Base-by-base conservation (phyloP, 2,888 invertebrate species). In the Chrysina gloriosa region DNA sequence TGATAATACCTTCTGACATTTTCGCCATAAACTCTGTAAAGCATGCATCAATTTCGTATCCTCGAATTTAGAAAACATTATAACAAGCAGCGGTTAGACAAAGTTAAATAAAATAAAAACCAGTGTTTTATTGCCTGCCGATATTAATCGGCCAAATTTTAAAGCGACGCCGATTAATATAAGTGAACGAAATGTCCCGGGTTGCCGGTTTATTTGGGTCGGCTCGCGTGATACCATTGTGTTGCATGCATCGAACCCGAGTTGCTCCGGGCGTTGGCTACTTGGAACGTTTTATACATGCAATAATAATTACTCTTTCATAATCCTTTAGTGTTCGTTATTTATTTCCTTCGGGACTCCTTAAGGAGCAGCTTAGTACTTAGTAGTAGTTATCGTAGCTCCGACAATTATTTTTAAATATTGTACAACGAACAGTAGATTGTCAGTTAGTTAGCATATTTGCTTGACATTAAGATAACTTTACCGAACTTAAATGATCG, bases 211-310 rank as follows among this genome's bases (percentile, higher is more conserved):
- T 61, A 61, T 61, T 61, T 61, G 42, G 58, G 58, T 61, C 42
- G 42, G 58, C 47, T 74, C 69, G 73, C 74, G 74, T 75, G 75
- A 73, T 71, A 73, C 69, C 69, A 68, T 52, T 70, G 45, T 42
- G 69, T 75, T 71, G 73, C 73, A 73, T 74, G 73, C 69, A 69
- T 65, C 65, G 71, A 70, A 68, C 67, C 67, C 63, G 56, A 68
- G 65, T 69, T 68, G 74, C 75, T 73, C 71, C 73, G 71, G 79
- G 79, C 78, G 67, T 65, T 72, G 73, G 78, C 79, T 80, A 79
- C 79, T 78, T 79, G 79, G 77, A 79, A 79, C 77, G 75, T 74
- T 73, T 73, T 68, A 71, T 74, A 71, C 77, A 78, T 78, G 79
- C 78, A 76, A 77, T 74, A 69, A 75, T 76, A 79, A 77, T 78